Evolutionary conservation across 2,113 vertebrate genomes (phyloP), one percentile per base, ranked within the genome.

Genomic region (Plecotus auritus): DNA sequence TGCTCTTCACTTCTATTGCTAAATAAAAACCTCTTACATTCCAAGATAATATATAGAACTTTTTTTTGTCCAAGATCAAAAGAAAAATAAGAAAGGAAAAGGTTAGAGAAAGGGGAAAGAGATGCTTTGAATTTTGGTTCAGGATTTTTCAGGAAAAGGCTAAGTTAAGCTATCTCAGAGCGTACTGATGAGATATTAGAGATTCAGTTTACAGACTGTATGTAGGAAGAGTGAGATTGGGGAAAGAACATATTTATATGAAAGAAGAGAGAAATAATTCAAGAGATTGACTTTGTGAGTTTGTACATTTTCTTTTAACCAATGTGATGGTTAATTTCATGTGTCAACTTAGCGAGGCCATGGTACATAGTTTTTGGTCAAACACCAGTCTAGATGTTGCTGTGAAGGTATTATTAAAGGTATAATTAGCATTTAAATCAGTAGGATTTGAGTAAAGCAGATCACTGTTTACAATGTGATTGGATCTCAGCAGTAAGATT

Each of bases 81-180:
- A 77, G 30, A 26, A 90, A 51, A 78, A 69, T 37, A 74, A 94
- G 42, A 72, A 80, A 89, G 37, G 23, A 88, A 93, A 35, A 87
- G 14, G 51, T 72, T 78, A 76, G 67, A 77, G 51, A 80, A 64
- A 74, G 7, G 17, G 9, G 28, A 30, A 91, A 90, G 26, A 20
- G 5, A 76, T 73, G 20, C 72, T 96, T 88, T 94, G 59, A 88
- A 59, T 85, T 82, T 95, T 64, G 51, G 78, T 88, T 92, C 72
- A 82, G 69, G 54, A 11, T 69, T 37, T 88, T 64, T 45, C 59
- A 91, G 45, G 76, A 59, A 82, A 86, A 88, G 5, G 7, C 45
- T 83, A 47, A 45, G 6, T n/a, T 82, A n/a, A 47, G 26, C n/a
- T 83, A 17, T 47, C 9, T 76, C 32, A 64, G 72, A 93, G 47